Percentiles rank a stretch among this genome's conserved stretches.
Conservation (phyloP, 1,140 invertebrate species). For the Aphis gossypii region DNA sequence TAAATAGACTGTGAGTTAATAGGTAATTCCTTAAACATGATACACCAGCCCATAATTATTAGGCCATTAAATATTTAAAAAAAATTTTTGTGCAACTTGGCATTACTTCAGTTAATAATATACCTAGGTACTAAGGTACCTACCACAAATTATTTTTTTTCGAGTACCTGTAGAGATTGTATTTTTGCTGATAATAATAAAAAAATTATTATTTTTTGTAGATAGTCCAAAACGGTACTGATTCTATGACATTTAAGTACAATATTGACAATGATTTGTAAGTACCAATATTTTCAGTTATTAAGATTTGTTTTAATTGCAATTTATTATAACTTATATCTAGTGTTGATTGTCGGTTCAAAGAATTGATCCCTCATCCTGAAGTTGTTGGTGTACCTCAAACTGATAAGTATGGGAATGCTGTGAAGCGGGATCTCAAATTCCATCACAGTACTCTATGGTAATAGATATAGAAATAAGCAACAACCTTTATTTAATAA, state of each 20-base stretch:
- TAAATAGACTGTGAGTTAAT: too few species aligned
- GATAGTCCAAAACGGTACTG: constrained; percentile 34
- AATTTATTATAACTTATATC: background rate
- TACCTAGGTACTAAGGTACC: too few species aligned
- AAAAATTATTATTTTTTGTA: background rate
- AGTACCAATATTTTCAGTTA: background rate
- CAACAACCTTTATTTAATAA: background rate
- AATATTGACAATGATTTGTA: background rate
- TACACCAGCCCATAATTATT: too few species aligned
- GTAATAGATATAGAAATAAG: background rate
- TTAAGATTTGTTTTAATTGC: background rate
- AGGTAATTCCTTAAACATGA: too few species aligned
- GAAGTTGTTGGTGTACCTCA: constrained; percentile 14
- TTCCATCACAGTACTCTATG: constrained; percentile 43
- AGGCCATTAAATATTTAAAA: background rate
- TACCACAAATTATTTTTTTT: background rate
- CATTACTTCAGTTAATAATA: too few species aligned
- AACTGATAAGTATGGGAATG: background rate
- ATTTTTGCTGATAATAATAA: too few species aligned
- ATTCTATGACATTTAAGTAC: constrained; percentile 29
- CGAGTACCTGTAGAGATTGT: too few species aligned
- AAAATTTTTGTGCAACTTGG: background rate
- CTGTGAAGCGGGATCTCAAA: constrained; percentile 50
- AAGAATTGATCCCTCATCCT: constrained; percentile 24
- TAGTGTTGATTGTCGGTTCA: constrained; percentile 34